These are phyloP conservation scores for Agriopis leucophaearia DNA, from an alignment of 2,888 invertebrate species.

Conservation along the genomic window DNA sequence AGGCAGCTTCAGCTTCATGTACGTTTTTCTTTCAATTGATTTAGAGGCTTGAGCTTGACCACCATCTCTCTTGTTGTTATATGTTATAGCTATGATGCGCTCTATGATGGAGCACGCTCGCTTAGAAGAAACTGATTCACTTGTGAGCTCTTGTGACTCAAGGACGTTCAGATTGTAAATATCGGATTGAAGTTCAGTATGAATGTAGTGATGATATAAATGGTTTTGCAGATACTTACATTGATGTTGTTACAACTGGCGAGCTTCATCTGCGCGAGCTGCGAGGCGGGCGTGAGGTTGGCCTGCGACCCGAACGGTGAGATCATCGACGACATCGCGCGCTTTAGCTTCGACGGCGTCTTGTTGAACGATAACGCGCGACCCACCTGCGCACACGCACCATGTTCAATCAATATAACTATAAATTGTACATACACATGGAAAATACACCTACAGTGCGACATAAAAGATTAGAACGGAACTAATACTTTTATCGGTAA, in stretches of 20 bases:
- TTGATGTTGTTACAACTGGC: constrained; percentile 95
- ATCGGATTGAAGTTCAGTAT: too few relatives aligned
- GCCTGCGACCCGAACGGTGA: constrained; percentile 95
- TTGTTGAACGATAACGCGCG: constrained; percentile 98
- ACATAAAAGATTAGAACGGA: too few relatives aligned
- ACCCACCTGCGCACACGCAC: constrained; percentile 87
- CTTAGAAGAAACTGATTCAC: too few relatives aligned
- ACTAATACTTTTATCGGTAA: too few relatives aligned
- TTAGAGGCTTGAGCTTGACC: too few relatives aligned
- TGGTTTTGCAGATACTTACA: constrained; percentile 82
- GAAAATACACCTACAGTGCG: not conserved
- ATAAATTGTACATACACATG: not conserved
- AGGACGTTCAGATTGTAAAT: too few relatives aligned
- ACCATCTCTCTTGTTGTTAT: too few relatives aligned
- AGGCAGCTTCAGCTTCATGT: too few relatives aligned
- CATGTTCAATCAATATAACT: constrained; percentile 4
- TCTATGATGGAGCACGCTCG: too few relatives aligned
- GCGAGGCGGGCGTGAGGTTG: constrained; percentile 93
- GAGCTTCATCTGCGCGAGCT: constrained; percentile 94
- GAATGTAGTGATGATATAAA: not conserved
- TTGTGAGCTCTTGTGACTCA: too few relatives aligned
- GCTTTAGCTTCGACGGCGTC: constrained; percentile 96
- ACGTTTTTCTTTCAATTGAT: too few relatives aligned
- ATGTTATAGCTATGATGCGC: too few relatives aligned
- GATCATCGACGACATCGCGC: constrained; percentile 98